Base-by-base conservation (phyloP, 2,888 invertebrate genomes). In the Drosophila anomalata region DNA sequence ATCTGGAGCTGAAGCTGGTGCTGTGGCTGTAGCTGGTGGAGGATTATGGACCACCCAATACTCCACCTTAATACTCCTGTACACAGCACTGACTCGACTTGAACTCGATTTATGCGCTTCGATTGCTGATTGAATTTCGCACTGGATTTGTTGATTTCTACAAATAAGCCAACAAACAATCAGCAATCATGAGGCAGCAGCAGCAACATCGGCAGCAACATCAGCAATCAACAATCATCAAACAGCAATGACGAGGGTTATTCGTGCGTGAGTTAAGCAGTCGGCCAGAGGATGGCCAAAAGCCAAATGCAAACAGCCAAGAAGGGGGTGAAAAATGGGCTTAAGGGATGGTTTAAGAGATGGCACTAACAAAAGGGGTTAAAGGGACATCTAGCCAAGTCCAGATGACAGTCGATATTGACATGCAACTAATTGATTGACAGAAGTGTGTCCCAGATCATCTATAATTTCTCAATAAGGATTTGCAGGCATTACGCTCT, bases 71-170 rank as follows among this genome's bases (percentile, higher is more conserved):
- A 42, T 42, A 36, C 33, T 2, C 36, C 36, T 12, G 12, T 24
- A 65, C 41, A 58, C 42, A 52, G 12, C 53, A 50, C 53, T 76
- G 73, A 74, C 66, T 79, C 70, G 57, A 69, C 67, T 63, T 52
- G 36, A 53, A 59, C 63, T 73, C 58, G 69, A 61, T 80, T 77
- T 61, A 63, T 72, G 60, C 69, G 52, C 42, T 26, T 14, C 42
- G 52, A 44, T 52, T 54, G 57, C 20, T 72, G 73, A 72, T 62
- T 63, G 63, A 58, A 63, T 62, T 63, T 60, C 48, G 56, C 59
- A 62, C 66, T 56, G 51, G 47, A 67, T 67, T 70, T 68, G 79
- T 65, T 65, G 44, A 67, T 67, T 70, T 70, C 79, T 65, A 63
- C 69, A 59, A 69, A 75, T 56, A 63, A 63, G 62, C 44, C 69